phyloP scores from a whole-genome alignment of 1,140 invertebrate species.

The Camponotus floridanus region DNA sequence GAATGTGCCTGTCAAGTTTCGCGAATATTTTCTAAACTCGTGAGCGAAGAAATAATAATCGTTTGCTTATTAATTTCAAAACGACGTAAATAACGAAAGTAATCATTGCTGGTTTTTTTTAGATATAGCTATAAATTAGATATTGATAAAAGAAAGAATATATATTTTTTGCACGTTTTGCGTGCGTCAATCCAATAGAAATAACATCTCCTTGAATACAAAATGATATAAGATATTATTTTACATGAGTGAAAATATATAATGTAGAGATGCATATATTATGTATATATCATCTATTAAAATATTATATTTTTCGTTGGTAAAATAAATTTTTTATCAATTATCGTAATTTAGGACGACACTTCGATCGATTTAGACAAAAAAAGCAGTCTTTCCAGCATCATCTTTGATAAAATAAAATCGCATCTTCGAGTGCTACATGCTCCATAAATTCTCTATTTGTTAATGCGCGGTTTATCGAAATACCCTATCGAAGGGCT shows the following conservation, averaged over 20 bases:
- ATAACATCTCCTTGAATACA: background rate
- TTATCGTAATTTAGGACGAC: background rate
- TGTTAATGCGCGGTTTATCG: slow-evolving; percentile 38
- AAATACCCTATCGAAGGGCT: slow-evolving; percentile 66
- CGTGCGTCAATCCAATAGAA: background rate
- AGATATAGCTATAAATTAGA: background rate
- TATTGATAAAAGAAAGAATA: background rate
- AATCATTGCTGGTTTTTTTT: background rate
- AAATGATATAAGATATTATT: background rate
- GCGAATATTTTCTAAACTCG: slow-evolving; percentile 1
- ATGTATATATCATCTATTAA: background rate
- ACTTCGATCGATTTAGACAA: slow-evolving; percentile 14
- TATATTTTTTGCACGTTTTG: background rate
- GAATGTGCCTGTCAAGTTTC: background rate
- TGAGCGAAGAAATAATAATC: background rate
- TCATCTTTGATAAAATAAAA: background rate
- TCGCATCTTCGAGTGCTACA: background rate
- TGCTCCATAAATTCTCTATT: slow-evolving; percentile 21
- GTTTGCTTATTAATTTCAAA: background rate
- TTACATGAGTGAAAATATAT: background rate
- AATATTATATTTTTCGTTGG: slow-evolving; percentile 1
- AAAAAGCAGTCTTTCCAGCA: background rate
- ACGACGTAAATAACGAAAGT: background rate
- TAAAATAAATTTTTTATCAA: slow-evolving; percentile 12
- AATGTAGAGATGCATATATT: background rate